Percentiles rank a stretch among this genome's conserved stretches.
Evolutionary conservation across 53 echinoderm and acorn worm species (phyloP).

Genomic region (Henricia sp.): DNA sequence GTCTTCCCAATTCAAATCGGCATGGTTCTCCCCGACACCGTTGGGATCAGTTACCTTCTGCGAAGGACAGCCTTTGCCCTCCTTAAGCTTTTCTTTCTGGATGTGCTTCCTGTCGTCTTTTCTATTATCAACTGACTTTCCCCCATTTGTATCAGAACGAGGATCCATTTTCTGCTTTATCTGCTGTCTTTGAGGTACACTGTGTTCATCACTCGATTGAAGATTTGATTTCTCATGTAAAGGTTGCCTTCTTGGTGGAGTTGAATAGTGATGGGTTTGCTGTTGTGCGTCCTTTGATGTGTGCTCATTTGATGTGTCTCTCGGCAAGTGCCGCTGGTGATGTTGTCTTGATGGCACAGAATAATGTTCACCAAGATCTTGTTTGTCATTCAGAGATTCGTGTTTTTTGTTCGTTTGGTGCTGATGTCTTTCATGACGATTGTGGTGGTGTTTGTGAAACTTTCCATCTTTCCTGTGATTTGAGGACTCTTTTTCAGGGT

Average conservation of each 20-base stretch:
- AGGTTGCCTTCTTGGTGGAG: slow-evolving; percentile 23
- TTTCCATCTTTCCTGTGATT: neutral
- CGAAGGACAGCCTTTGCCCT: neutral
- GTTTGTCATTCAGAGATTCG: neutral
- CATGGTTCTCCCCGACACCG: slow-evolving; percentile 31
- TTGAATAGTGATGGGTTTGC: neutral
- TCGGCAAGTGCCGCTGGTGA: neutral
- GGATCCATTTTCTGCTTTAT: neutral
- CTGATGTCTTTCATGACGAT: neutral
- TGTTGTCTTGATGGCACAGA: slow-evolving; percentile 10
- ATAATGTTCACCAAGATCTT: neutral
- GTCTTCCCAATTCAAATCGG: slow-evolving; percentile 69
- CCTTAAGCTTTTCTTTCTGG: slow-evolving; percentile 16
- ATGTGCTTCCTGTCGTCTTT: neutral
- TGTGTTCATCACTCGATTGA: neutral
- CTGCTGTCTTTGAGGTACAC: slow-evolving; percentile 26
- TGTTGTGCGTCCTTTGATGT: neutral
- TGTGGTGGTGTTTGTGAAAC: neutral
- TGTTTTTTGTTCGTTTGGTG: neutral
- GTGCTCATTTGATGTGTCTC: too few relatives aligned
- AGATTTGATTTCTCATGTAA: neutral
- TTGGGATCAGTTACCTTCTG: too few relatives aligned
- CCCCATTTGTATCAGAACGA: neutral
- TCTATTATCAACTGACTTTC: neutral
- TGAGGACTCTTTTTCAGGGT: neutral